Conservation (phyloP, 2,113 vertebrate species). For the Galeopterus variegatus region DNA sequence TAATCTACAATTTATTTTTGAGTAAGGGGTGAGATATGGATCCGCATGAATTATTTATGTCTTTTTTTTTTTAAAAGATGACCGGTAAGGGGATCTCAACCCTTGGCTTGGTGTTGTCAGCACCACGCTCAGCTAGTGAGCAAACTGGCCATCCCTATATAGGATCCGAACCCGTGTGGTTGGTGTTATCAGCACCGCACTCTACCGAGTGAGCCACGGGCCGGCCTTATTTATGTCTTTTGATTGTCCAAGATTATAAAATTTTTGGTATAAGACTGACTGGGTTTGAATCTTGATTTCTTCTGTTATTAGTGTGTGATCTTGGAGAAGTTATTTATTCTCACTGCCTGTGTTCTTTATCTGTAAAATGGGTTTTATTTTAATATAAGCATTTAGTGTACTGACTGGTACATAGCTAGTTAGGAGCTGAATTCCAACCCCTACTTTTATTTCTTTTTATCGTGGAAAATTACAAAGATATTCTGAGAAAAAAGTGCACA, state of each 20-base stretch:
- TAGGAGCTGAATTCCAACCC: neutral
- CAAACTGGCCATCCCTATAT: too few species aligned
- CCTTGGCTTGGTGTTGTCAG: too few species aligned
- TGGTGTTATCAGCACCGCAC: too few species aligned
- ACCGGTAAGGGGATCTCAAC: too few species aligned
- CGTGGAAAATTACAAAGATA: neutral
- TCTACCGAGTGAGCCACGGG: too few species aligned
- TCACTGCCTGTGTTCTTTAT: neutral
- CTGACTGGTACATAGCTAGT: neutral
- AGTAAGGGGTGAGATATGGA: neutral
- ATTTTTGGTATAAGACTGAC: neutral
- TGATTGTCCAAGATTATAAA: neutral
- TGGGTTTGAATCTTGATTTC: neutral
- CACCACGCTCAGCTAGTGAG: too few species aligned
- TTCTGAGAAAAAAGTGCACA: neutral
- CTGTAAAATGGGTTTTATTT: neutral
- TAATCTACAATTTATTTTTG: conserved; percentile 1
- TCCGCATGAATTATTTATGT: neutral
- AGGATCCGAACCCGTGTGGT: too few species aligned
- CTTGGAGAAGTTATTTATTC: neutral
- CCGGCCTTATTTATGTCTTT: conserved; percentile 1
- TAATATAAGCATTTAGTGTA: neutral
- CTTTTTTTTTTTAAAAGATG: too few species aligned
- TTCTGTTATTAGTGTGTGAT: neutral
- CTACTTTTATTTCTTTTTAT: neutral